Base-by-base conservation (phyloP, 1,140 invertebrate genomes). In the Piezodorus guildinii region DNA sequence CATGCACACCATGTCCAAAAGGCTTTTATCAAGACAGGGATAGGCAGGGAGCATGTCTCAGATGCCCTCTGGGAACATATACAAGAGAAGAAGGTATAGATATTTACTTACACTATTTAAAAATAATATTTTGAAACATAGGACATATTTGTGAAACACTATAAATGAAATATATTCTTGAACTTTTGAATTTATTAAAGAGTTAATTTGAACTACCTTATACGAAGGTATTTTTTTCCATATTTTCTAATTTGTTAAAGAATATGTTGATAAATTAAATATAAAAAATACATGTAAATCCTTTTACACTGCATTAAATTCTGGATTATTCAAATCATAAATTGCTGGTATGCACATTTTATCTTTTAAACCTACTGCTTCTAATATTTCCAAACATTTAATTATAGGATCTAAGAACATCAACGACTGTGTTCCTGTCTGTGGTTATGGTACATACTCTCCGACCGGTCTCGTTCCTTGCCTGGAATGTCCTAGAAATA, bases 361-460 rank as follows among this genome's bases (percentile, higher is more conserved):
- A 30, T 30, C 9, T 39, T 39, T 39, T 39, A 6, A 39, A 39
- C 12, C 6, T 1, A 39, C 1, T 39, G 34, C 6, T 39, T 39
- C 1, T 39, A 6, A 39, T 10, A 39, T 39, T 10, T 39, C 12
- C 1, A 5, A 12, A 39, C 12, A 39, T 39, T 39, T 39, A 39
- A 39, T 10, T 10, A 39, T 65, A 69, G 76, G 76, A 43, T 89
- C 88, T 0, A 93, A 93, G 72, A 82, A 83, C 62, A 77, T 89
- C 23, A 79, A 82, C 30, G 90, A 91, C 68, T 94, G 91, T 74
- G 80, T 93, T 63, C 92, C 94, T 9, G 93, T 96, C 34, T 98
- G 94, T 73, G 94, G 94, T 10, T 95, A 89, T 73, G 94, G 94
- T 66, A 97, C 94, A 27, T 97, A 94, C 74, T 96, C 92, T 2